These are phyloP conservation scores for Aphelenchoides bicaudatus DNA, from an alignment of 2,888 invertebrate genomes.

Conservation along the genomic window DNA sequence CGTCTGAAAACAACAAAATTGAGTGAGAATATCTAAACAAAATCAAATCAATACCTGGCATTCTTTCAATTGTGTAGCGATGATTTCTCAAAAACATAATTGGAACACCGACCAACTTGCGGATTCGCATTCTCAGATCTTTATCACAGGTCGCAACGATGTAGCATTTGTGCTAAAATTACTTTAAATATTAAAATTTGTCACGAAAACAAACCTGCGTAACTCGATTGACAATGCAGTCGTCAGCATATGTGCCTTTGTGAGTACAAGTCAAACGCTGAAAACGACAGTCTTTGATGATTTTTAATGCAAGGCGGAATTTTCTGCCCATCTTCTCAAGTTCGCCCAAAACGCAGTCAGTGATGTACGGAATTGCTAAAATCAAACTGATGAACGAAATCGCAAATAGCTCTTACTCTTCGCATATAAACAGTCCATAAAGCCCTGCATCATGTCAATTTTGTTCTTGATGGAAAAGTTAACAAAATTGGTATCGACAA, in stretches of 20 bases:
- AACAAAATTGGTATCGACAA: slow-evolving; percentile 95
- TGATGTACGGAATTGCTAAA: slow-evolving; percentile 87
- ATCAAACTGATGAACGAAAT: slow-evolving; percentile 7
- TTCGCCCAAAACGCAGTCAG: slow-evolving; percentile 95
- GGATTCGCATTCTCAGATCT: slow-evolving; percentile 85
- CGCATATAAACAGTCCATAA: slow-evolving; percentile 99
- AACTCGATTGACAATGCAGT: slow-evolving; percentile 90
- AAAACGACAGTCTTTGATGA: slow-evolving; percentile 89
- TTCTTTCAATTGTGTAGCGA: slow-evolving; percentile 78
- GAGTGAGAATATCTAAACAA: neutral
- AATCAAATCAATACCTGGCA: too few relatives aligned
- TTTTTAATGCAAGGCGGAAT: slow-evolving; percentile 80
- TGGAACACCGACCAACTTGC: slow-evolving; percentile 97
- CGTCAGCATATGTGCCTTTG: slow-evolving; percentile 97
- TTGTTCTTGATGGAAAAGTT: slow-evolving; percentile 97
- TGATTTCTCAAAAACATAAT: slow-evolving; percentile 76
- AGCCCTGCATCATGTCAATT: slow-evolving; percentile 87
- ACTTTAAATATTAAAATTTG: slow-evolving; percentile 12
- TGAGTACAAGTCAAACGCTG: slow-evolving; percentile 87
- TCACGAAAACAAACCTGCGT: slow-evolving; percentile 68
- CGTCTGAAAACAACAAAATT: slow-evolving; percentile 82
- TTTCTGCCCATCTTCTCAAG: slow-evolving; percentile 92
- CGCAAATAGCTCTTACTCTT: slow-evolving; percentile 69
- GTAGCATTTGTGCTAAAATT: slow-evolving; percentile 86
- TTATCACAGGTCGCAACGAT: slow-evolving; percentile 98